These are phyloP conservation scores for Mionectes olivaceus DNA, from an alignment of 2,797 vertebrate genomes.

Conservation along the genomic window DNA sequence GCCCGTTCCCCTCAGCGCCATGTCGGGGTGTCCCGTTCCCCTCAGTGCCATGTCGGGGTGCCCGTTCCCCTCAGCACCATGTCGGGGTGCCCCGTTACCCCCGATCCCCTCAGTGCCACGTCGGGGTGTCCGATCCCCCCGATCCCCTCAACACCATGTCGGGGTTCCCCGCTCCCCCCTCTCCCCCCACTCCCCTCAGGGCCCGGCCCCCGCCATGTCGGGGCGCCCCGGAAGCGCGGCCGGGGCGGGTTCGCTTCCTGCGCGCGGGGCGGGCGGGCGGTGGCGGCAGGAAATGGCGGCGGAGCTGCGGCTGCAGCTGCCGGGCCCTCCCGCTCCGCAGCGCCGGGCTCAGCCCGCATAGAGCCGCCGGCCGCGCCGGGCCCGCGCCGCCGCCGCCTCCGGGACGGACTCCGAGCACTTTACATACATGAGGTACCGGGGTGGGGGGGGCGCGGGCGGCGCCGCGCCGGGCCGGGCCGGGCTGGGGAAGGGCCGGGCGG, in stretches of 20 bases:
- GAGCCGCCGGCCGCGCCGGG: conserved; percentile 44
- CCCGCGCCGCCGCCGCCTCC: conserved; percentile 37
- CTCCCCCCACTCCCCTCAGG: no score
- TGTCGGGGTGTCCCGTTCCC: no score
- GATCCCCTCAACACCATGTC: no score
- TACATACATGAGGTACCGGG: conserved; percentile 80
- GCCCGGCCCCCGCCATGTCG: no score
- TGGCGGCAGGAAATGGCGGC: conserved; percentile 93
- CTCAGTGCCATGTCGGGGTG: no score
- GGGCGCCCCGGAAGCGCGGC: conserved; percentile 72
- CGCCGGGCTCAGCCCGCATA: conserved; percentile 39
- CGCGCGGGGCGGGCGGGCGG: conserved; percentile 81
- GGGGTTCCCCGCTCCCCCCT: no score
- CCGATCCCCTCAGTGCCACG: no score
- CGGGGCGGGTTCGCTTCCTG: conserved; percentile 70
- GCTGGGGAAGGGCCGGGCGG: background rate
- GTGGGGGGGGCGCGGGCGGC: background rate
- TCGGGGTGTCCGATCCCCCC: no score
- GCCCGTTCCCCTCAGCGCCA: no score
- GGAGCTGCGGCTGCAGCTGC: conserved; percentile 87
- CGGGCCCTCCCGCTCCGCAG: conserved; percentile 88
- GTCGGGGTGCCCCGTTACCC: no score
- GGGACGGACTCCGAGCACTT: conserved; percentile 77
- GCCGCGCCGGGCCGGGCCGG: background rate
- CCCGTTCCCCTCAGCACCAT: no score